Base-by-base conservation (phyloP, 2,888 invertebrate genomes). In the Cryptophagus acutangulus region DNA sequence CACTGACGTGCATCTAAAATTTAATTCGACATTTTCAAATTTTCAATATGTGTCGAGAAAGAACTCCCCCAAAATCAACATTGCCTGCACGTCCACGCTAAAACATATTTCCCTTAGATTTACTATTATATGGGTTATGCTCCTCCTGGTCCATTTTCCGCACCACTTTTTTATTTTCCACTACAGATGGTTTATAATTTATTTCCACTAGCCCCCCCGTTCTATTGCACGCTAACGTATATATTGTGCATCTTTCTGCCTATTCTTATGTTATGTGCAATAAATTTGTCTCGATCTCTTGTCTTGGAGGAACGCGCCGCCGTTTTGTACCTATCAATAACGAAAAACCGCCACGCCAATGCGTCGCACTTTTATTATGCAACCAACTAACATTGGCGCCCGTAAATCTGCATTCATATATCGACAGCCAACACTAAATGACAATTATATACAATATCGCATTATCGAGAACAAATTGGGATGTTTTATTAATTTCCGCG, bases 1-100 rank as follows among this genome's bases (percentile, higher is more conserved):
- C 64, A 41, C 31, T 46, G 49, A 52, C 51, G 54, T 54, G 51
- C 4, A 54, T 46, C 45, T 52, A 48, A 52, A 53, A 55, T 57
- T 57, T 52, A 52, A 55, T 53, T 53, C 50, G 50, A 49, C 47
- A 48, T 55, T 52, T 53, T 50, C 48, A 44, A 49, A 48, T 55
- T 57, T 55, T 50, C 54, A 55, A 52, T 49, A 52, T 49, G 44
- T 41, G 45, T 35, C 41, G 36, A 24, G 40, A 43, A 43, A 41
- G 45, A 50, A 48, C 36, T 36, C 36, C 34, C n/a, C 24, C 20
- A 33, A 40, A 40, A 48, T 54, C 45, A 43, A 51, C 48, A 56
- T 54, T 52, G 48, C 50, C 43, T 44, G 44, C 55, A 56, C 55
- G 54, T 56, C 37, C 46, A 38, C 36, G 41, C 46, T 53, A 49